Base-by-base conservation (phyloP, 1,140 invertebrate species). In the Tenebrio molitor region DNA sequence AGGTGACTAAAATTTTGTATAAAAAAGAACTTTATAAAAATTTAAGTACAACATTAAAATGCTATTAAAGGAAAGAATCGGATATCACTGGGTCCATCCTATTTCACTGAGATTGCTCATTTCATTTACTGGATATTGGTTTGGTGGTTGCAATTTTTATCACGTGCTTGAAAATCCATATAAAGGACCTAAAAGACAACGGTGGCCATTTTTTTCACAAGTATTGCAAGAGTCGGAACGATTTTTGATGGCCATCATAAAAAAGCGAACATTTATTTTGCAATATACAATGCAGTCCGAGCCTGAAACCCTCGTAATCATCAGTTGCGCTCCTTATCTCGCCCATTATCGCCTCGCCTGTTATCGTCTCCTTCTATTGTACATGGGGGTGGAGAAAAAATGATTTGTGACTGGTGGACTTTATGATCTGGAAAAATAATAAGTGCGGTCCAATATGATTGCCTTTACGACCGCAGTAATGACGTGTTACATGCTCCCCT, bases 391-490 rank as follows among this genome's bases (percentile, higher is more conserved):
- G 19, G 34, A 64, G 53, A 71, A 75, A 71, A 72, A 70, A 73
- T 77, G 76, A 77, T 77, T 77, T 77, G 76, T 75, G 69, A 65
- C 65, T 64, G 17, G 34, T 29, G 66, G 69, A 72, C 36, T 77
- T 77, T 77, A 77, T 77, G 76, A 77, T 75, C 74, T 75, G 76
- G 76, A 77, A 77, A 77, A 77, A 77, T 77, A 77, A 77, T 77
- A 77, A 77, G 76, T 75, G 72, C 71, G 71, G 74, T 73, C 76
- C 76, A 75, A 77, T 77, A 75, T 77, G 76, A 77, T 77, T 77
- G 76, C 76, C 73, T 77, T 77, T 75, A 75, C 71, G 76, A 69
- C 69, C 50, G 65, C 66, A 65, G 72, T 77, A 77, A 77, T 73
- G 76, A 77, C 76, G 73, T 77, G 76, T 73, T 75, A 66, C 70